Evolutionary conservation across 2,888 invertebrate genomes (phyloP).

Genomic region (Drosophila diplacantha): DNA sequence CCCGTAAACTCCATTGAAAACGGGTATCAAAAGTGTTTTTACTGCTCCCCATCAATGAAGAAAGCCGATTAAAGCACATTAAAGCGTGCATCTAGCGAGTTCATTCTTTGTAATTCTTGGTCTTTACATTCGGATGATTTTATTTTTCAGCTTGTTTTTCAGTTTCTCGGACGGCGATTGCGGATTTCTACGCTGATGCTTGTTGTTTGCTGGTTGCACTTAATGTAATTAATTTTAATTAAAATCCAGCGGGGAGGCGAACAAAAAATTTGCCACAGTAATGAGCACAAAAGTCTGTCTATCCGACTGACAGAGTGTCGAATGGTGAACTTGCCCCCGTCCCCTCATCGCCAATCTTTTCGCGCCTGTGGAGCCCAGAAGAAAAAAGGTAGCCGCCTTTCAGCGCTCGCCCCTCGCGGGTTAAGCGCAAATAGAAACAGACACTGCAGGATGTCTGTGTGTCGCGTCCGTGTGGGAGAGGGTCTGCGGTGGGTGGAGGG

Average conservation of each 20-base stretch:
- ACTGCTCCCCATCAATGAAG: background rate
- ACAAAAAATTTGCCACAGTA: slow-evolving; percentile 58
- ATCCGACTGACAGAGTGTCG: slow-evolving; percentile 43
- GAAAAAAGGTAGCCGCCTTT: slow-evolving; percentile 54
- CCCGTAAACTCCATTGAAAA: background rate
- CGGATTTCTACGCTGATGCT: slow-evolving; percentile 41
- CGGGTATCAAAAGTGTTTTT: background rate
- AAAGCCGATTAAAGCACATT: slow-evolving; percentile 48
- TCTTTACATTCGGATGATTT: slow-evolving; percentile 20
- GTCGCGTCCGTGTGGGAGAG: slow-evolving; percentile 7
- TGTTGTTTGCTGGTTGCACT: slow-evolving; percentile 67
- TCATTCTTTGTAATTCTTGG: slow-evolving; percentile 8
- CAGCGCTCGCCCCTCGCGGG: slow-evolving; percentile 52
- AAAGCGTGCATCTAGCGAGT: slow-evolving; percentile 17
- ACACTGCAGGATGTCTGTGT: slow-evolving; percentile 18
- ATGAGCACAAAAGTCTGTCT: slow-evolving; percentile 52
- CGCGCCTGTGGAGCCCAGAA: slow-evolving; percentile 55
- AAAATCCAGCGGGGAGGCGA: slow-evolving; percentile 66
- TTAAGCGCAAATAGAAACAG: slow-evolving; percentile 67
- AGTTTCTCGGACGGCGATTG: slow-evolving; percentile 45
- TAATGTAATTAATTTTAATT: slow-evolving; percentile 78
- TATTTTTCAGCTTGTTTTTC: slow-evolving; percentile 39
- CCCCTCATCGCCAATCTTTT: slow-evolving; percentile 55
- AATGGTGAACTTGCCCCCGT: slow-evolving; percentile 39
- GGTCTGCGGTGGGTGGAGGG: slow-evolving; percentile 28